Conservation (phyloP, 1,140 invertebrate genomes). For the Halesus radiatus region DNA sequence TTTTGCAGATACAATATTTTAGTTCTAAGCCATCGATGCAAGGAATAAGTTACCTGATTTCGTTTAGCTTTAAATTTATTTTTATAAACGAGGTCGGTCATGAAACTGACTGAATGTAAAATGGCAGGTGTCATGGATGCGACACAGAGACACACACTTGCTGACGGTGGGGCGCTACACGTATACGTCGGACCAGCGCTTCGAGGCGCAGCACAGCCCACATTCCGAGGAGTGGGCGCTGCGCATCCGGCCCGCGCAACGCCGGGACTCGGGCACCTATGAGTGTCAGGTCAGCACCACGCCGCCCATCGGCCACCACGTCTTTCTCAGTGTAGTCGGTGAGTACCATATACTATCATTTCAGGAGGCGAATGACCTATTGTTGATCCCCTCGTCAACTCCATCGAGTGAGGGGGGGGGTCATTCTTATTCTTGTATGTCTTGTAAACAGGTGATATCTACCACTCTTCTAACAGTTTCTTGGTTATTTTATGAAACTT, state of each 20-base stretch:
- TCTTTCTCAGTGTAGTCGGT: conserved; percentile 89
- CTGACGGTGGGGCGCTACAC: conserved; percentile 91
- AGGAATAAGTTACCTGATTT: too few relatives aligned
- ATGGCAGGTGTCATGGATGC: conserved; percentile 86
- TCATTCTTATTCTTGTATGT: too few relatives aligned
- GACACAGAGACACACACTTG: conserved; percentile 89
- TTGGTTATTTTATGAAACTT: too few relatives aligned
- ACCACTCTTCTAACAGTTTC: too few relatives aligned
- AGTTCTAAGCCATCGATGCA: too few relatives aligned
- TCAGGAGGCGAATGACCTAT: too few relatives aligned
- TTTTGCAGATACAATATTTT: too few relatives aligned
- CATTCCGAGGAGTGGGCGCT: conserved; percentile 92
- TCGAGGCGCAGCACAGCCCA: conserved; percentile 85
- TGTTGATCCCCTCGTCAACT: too few relatives aligned
- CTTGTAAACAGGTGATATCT: too few relatives aligned
- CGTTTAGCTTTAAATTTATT: too few relatives aligned
- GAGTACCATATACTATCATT: conserved; percentile 68
- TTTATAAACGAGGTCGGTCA: too few relatives aligned
- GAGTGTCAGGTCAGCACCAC: conserved; percentile 93
- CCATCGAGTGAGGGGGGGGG: too few relatives aligned
- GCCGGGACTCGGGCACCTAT: conserved; percentile 85
- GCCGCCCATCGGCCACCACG: conserved; percentile 88
- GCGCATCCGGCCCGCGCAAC: conserved; percentile 85
- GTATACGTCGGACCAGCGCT: conserved; percentile 91
- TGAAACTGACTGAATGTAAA: background rate